Conservation (phyloP, 2,797 vertebrate species). For the Poeciliopsis gracilis region DNA sequence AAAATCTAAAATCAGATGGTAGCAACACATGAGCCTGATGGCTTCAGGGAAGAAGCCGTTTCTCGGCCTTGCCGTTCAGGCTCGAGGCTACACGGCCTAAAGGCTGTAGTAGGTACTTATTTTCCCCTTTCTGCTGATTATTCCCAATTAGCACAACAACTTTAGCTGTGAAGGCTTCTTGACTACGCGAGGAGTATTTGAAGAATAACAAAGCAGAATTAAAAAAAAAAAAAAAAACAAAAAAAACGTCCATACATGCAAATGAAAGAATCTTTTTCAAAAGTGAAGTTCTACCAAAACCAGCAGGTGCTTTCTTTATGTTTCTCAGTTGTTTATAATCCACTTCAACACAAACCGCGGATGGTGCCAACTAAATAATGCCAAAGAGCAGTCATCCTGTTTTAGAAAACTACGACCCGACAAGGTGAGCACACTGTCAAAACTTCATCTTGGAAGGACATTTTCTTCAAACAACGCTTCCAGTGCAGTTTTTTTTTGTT, state of each 20-base stretch:
- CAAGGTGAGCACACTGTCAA: background rate
- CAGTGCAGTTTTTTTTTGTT: background rate
- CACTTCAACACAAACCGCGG: too few relatives aligned
- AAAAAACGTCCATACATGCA: background rate
- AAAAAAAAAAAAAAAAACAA: background rate
- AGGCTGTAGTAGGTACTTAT: background rate
- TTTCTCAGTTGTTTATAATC: background rate
- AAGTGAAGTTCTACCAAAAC: background rate
- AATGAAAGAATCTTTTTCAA: background rate
- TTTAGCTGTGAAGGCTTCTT: background rate
- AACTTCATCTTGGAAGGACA: background rate
- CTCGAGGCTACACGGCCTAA: background rate
- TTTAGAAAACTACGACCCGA: background rate
- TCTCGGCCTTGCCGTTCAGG: background rate
- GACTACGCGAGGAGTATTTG: background rate
- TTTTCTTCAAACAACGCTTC: background rate
- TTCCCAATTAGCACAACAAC: background rate
- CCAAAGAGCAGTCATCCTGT: background rate
- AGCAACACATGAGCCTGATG: background rate
- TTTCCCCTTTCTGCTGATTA: background rate
- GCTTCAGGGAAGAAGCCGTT: slow-evolving; percentile 3
- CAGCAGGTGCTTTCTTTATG: background rate
- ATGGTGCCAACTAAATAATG: background rate
- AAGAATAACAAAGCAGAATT: background rate
- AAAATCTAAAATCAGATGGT: background rate